Evolutionary conservation across 2,797 vertebrate species (phyloP).

Genomic region (Enteromius thamalakanensis): DNA sequence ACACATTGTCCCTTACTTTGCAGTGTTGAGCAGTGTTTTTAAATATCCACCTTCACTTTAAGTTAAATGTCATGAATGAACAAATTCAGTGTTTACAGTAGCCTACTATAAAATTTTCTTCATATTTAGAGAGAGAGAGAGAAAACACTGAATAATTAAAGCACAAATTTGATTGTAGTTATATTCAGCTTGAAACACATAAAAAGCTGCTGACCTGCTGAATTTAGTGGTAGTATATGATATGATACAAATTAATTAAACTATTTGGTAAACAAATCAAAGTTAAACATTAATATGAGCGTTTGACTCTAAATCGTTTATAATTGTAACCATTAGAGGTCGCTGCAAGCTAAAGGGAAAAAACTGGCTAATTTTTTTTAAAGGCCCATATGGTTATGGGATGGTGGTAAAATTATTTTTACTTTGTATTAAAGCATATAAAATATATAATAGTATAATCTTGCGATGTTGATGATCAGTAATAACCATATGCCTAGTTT

Average conservation of each 20-base stretch:
- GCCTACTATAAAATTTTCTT: neutral
- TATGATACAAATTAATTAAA: neutral
- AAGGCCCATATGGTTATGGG: no score
- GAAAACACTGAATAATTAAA: neutral
- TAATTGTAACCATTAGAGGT: constrained; percentile 2
- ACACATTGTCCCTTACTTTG: no score
- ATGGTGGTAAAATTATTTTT: neutral
- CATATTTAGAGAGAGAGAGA: neutral
- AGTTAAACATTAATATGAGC: neutral
- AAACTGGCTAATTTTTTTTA: no score
- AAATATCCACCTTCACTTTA: neutral
- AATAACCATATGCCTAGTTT: neutral
- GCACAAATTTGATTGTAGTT: neutral
- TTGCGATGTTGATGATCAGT: neutral
- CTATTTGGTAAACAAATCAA: neutral
- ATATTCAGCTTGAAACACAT: neutral
- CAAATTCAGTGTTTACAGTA: neutral
- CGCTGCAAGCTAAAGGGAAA: neutral
- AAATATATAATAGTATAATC: neutral
- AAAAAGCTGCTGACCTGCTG: neutral
- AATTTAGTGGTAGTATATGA: neutral
- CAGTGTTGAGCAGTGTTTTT: neutral
- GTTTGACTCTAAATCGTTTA: neutral
- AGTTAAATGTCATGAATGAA: neutral
- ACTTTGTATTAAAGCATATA: neutral